Evolutionary conservation across 2,113 vertebrate genomes (phyloP).

Genomic region (Stegastes partitus): DNA sequence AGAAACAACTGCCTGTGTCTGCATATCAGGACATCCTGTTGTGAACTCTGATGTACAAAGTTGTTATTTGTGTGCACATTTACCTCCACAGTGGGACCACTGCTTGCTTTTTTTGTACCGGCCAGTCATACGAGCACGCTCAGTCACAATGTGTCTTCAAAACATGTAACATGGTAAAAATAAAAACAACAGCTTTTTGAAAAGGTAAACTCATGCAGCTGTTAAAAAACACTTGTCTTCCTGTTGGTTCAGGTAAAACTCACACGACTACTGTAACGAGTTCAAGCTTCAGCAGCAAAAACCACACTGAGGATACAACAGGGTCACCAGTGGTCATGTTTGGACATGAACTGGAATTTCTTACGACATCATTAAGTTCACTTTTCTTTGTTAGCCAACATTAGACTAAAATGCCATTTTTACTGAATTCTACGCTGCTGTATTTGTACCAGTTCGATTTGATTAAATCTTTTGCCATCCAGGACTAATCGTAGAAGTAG

Average conservation of each 20-base stretch:
- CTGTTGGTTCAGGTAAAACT: conserved; percentile 53
- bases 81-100: conserved; percentile 32
- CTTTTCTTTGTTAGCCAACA: conserved; percentile 26
- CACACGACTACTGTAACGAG: conserved; percentile 36
- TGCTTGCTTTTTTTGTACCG: conserved; percentile 49
- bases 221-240: conserved; percentile 56
- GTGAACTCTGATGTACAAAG: neutral
- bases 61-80: conserved; percentile 22
- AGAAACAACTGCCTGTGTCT: conserved; percentile 4
- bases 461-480: conserved; percentile 26
- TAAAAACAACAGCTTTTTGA: neutral
- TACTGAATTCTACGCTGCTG: conserved; percentile 5
- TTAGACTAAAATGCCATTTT: conserved; percentile 29
- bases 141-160: conserved; percentile 46
- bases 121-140: conserved; percentile 13
- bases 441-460: conserved; percentile 25
- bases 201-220: neutral
- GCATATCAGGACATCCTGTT: conserved; percentile 3
- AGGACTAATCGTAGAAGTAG: conserved; percentile 11
- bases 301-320: conserved; percentile 58
- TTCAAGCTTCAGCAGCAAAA: conserved; percentile 53
- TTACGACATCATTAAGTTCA: conserved; percentile 6
- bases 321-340: conserved; percentile 74
- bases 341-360: conserved; percentile 71
- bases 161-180: conserved; percentile 7